phyloP scores from a whole-genome alignment of 2,797 vertebrate genomes.

The Phalloptychus januarius region DNA sequence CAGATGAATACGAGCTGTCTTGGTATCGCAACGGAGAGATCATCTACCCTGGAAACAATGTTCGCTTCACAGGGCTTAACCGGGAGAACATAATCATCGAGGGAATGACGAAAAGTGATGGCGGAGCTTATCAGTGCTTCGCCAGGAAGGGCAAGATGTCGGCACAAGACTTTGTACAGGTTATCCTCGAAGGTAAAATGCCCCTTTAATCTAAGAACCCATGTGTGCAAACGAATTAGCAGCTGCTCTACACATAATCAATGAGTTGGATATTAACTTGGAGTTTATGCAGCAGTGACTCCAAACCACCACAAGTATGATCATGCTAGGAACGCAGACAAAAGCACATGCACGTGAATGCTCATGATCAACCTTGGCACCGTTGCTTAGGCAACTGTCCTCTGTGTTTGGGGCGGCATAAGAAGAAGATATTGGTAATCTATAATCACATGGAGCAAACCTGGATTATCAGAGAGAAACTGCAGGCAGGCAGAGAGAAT shows the following conservation, averaged over 20 bases:
- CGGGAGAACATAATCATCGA: conserved; percentile 96
- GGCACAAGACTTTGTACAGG: conserved; percentile 97
- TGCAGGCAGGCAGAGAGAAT: conserved; percentile 77
- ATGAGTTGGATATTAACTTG: conserved; percentile 62
- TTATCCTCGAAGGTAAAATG: conserved; percentile 92
- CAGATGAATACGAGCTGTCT: conserved; percentile 93
- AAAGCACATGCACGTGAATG: conserved; percentile 41
- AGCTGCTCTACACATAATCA: conserved; percentile 49
- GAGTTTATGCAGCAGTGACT: conserved; percentile 58
- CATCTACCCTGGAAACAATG: conserved; percentile 92
- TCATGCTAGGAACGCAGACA: conserved; percentile 42
- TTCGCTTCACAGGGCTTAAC: conserved; percentile 90
- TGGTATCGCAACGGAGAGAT: conserved; percentile 98
- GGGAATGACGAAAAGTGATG: conserved; percentile 97
- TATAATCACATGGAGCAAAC: conserved; percentile 84
- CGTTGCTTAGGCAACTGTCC: conserved; percentile 89
- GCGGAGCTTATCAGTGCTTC: conserved; percentile 98
- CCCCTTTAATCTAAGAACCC: background rate
- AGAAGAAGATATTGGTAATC: conserved; percentile 92
- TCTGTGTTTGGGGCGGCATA: conserved; percentile 78
- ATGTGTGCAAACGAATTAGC: conserved; percentile 17
- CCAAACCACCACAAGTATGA: conserved; percentile 75
- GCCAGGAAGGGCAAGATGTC: conserved; percentile 94
- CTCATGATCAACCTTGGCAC: conserved; percentile 67
- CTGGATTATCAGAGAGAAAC: conserved; percentile 85